These are phyloP conservation scores for Darevskia mixta DNA, from an alignment of 2,797 vertebrate species.

Conservation along the genomic window DNA sequence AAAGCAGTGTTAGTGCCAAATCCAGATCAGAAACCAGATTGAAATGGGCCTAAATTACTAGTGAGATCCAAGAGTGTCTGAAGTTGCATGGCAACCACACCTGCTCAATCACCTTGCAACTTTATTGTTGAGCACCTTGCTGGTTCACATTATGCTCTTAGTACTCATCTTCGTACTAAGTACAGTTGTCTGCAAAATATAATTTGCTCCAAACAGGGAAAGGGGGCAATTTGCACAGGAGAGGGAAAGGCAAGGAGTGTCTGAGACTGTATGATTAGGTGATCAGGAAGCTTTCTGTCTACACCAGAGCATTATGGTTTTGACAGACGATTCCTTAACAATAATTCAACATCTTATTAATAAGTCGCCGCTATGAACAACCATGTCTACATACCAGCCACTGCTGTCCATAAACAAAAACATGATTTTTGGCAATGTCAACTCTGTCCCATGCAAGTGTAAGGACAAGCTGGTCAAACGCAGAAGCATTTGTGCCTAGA, in stretches of 20 bases:
- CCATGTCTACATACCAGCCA: conserved; percentile 89
- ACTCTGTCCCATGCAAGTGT: conserved; percentile 98
- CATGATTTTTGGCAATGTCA: conserved; percentile 98
- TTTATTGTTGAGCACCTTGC: not conserved
- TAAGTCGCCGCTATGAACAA: conserved; percentile 30
- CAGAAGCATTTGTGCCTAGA: conserved; percentile 93
- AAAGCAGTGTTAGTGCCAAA: not conserved
- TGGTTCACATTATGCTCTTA: too few relatives aligned
- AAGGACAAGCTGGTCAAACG: conserved; percentile 97
- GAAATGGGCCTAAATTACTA: not conserved
- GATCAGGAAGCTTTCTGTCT: not conserved
- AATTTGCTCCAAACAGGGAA: not conserved
- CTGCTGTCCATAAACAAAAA: conserved; percentile 98
- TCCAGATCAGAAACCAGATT: not conserved
- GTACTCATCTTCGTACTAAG: not conserved
- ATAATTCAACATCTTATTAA: conserved; percentile 33
- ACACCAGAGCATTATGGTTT: not conserved
- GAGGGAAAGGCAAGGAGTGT: not conserved
- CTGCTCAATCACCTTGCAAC: not conserved
- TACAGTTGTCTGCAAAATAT: not conserved
- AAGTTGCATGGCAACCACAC: not conserved
- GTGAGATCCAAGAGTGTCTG: not conserved
- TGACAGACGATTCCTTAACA: conserved; percentile 6
- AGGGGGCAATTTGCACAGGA: not conserved
- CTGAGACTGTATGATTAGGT: not conserved